phyloP scores from a whole-genome alignment of 2,113 vertebrate species.

The Hemibagrus wyckioides region DNA sequence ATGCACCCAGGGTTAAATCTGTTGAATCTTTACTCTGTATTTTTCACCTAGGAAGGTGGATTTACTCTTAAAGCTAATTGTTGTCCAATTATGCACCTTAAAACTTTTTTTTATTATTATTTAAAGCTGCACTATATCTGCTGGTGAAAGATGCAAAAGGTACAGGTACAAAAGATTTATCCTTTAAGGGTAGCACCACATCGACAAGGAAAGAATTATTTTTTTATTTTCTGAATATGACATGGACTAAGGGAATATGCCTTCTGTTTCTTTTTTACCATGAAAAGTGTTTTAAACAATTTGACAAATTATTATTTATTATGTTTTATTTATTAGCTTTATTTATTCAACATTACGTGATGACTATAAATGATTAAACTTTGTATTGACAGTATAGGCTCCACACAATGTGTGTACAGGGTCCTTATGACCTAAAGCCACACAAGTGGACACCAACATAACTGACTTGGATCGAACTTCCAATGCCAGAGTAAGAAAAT shows the following conservation, averaged over 20 bases:
- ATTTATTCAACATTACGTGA: conserved; percentile 41
- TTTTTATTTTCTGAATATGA: not conserved
- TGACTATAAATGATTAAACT: not conserved
- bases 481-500: conserved; percentile 22
- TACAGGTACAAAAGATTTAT: not conserved
- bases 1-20: not conserved
- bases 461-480: conserved; percentile 32
- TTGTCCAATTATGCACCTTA: not conserved
- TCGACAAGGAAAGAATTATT: not conserved
- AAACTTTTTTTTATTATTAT: not conserved
- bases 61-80: not conserved
- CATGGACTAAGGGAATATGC: not conserved
- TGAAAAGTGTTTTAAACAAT: conserved; percentile 24
- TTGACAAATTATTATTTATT: conserved; percentile 40
- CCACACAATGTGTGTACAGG: conserved; percentile 27
- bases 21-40: not conserved
- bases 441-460: conserved; percentile 36
- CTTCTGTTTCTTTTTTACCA: not conserved
- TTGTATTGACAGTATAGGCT: conserved; percentile 24
- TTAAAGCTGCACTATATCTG: not conserved
- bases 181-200: not conserved
- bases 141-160: not conserved
- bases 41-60: not conserved
- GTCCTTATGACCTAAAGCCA: conserved; percentile 27
- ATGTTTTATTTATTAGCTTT: conserved; percentile 46